phyloP scores from a whole-genome alignment of 2,888 invertebrate genomes.

The Meghimatium bilineatum region DNA sequence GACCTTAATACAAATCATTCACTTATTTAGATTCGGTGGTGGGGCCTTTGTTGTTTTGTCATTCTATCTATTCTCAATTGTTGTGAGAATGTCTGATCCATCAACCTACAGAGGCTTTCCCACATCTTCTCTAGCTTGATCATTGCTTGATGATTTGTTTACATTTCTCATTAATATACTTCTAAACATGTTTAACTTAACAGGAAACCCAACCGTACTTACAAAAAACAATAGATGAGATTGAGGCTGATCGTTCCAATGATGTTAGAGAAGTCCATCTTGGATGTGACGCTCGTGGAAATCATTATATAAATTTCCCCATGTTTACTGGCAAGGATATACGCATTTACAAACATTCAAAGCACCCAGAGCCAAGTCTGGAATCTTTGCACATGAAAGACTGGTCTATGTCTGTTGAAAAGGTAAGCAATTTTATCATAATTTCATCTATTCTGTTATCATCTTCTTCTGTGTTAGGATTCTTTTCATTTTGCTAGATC shows the following conservation, averaged over 20 bases:
- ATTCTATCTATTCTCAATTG: no score
- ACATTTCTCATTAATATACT: not conserved
- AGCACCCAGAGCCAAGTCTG: conserved; percentile 64
- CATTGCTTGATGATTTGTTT: no score
- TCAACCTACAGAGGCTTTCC: no score
- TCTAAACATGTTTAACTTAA: not conserved
- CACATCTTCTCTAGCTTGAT: no score
- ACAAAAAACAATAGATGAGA: conserved; percentile 79
- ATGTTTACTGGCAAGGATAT: conserved; percentile 80
- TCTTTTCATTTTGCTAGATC: no score
- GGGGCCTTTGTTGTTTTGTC: no score
- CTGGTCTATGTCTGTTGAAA: conserved; percentile 47
- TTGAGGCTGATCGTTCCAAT: conserved; percentile 78
- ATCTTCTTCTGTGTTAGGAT: no score
- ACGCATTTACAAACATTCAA: conserved; percentile 79
- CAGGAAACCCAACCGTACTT: conserved; percentile 80
- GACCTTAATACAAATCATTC: no score
- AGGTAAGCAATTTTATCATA: conserved; percentile 34
- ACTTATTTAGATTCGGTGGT: no score
- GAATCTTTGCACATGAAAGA: conserved; percentile 50
- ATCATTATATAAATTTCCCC: conserved; percentile 80
- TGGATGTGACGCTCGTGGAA: conserved; percentile 79
- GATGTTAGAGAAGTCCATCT: conserved; percentile 78
- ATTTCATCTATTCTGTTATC: no score
- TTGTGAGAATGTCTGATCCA: no score